phyloP scores from a whole-genome alignment of 2,113 vertebrate genomes.

The Grus americana region DNA sequence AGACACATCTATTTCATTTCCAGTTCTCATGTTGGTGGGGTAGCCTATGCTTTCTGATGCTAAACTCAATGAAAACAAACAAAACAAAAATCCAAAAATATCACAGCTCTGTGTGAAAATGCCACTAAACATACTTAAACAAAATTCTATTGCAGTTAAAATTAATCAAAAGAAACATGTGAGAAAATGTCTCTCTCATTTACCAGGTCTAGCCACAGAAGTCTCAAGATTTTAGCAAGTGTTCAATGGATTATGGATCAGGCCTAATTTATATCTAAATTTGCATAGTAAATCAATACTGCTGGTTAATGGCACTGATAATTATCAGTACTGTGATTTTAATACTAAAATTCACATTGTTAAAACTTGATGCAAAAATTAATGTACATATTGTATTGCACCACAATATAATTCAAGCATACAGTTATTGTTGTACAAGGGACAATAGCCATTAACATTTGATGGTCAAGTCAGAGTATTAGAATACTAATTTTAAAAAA shows the following conservation, averaged over 20 bases:
- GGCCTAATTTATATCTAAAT: neutral
- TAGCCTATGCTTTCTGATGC: neutral
- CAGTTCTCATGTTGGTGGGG: neutral
- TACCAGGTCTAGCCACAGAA: neutral
- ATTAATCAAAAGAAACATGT: constrained; percentile 13
- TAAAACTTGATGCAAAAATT: constrained; percentile 48
- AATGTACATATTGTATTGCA: constrained; percentile 48
- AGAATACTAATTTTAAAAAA: neutral
- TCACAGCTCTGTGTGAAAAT: neutral
- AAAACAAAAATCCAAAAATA: neutral
- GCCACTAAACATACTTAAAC: neutral
- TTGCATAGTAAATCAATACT: constrained; percentile 39
- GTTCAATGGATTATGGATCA: neutral
- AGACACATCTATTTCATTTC: neutral
- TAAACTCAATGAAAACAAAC: neutral
- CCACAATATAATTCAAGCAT: constrained; percentile 64
- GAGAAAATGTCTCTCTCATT: neutral
- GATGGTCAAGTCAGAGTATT: constrained; percentile 56
- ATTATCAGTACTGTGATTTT: constrained; percentile 44
- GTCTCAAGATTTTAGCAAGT: neutral
- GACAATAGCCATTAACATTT: constrained; percentile 66
- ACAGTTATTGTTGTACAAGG: constrained; percentile 49
- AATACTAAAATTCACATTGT: constrained; percentile 57
- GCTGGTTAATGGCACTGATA: constrained; percentile 37
- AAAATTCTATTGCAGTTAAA: neutral